phyloP scores from a whole-genome alignment of 2,113 vertebrate genomes.

The Scopus umbretta region DNA sequence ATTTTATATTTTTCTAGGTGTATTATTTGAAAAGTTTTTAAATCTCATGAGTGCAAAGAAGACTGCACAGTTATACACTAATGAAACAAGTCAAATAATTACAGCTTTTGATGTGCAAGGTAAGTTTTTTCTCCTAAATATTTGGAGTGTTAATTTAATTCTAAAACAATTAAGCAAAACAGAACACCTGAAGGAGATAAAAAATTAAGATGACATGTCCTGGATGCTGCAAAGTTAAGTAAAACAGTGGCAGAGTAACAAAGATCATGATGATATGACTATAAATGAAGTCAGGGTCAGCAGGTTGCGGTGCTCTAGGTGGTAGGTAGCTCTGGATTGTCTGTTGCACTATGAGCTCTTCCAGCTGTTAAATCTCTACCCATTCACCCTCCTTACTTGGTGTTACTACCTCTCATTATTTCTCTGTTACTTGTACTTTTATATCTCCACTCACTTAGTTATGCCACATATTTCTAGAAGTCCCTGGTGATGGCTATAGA shows the following conservation, averaged over 20 bases:
- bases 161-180: neutral
- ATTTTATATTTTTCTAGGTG: constrained; percentile 19
- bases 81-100: constrained; percentile 71
- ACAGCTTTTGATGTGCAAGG: constrained; percentile 65
- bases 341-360: neutral
- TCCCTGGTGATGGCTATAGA: neutral
- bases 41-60: constrained; percentile 64
- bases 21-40: constrained; percentile 65
- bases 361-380: neutral
- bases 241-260: neutral
- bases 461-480: neutral
- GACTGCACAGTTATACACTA: constrained; percentile 35
- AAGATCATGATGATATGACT: neutral
- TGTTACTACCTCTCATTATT: neutral
- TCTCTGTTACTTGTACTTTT: neutral
- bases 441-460: neutral
- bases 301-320: accelerated
- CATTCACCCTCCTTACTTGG: neutral
- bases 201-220: neutral
- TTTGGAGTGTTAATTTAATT: neutral
- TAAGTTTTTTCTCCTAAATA: constrained; percentile 37
- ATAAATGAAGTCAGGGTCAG: neutral
- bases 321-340: neutral
- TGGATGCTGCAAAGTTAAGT: neutral
- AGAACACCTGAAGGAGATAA: neutral